Evolutionary conservation across 2,888 invertebrate species (phyloP).

Genomic region (Lasioglossum pauxillum): DNA sequence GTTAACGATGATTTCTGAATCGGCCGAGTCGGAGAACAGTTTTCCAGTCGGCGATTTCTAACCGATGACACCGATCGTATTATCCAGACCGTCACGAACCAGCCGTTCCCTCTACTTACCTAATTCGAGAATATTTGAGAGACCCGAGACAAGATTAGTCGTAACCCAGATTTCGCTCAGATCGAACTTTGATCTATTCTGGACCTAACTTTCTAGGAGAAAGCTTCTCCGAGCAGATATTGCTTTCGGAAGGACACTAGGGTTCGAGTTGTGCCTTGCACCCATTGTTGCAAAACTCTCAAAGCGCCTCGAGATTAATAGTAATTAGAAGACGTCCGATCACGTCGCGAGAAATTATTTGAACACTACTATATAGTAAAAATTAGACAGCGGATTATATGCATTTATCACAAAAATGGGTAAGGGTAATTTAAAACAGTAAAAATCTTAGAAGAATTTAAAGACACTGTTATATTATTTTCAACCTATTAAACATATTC

Average conservation of each 20-base stretch:
- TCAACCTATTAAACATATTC: too few species aligned
- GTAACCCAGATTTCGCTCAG: constrained; percentile 3
- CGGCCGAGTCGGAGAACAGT: constrained; percentile 35
- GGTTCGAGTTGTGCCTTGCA: background rate
- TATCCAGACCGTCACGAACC: constrained; percentile 31
- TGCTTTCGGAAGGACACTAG: background rate
- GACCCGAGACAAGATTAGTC: background rate
- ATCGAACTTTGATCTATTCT: constrained; percentile 6
- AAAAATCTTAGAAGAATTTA: too few species aligned
- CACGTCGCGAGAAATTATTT: background rate
- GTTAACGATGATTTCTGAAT: constrained; percentile 48
- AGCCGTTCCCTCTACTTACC: background rate
- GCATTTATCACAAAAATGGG: too few species aligned
- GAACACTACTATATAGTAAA: background rate
- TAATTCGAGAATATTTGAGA: constrained; percentile 10
- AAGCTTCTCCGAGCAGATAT: background rate
- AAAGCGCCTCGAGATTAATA: background rate
- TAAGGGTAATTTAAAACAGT: too few species aligned
- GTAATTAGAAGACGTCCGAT: background rate
- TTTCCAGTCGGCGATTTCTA: constrained; percentile 60
- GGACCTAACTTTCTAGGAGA: background rate
- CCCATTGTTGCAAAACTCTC: background rate
- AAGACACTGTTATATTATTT: too few species aligned
- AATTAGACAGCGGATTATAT: too few species aligned
- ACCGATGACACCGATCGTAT: constrained; percentile 49